Base-by-base conservation (phyloP, 2,888 invertebrate species). In the Erynnis tages region DNA sequence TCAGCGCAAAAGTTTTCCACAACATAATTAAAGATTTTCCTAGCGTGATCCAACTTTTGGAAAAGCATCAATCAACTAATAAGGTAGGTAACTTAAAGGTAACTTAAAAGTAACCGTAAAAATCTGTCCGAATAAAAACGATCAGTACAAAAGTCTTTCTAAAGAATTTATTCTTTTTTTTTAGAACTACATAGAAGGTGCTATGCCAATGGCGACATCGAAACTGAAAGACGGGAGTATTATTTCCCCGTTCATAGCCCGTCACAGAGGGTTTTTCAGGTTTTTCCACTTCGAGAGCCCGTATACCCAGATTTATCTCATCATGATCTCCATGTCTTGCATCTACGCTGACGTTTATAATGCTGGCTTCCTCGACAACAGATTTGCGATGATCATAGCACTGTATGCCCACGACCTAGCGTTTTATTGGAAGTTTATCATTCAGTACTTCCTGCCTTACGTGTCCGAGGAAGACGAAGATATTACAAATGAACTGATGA, bases 21-120 rank as follows among this genome's bases (percentile, higher is more conserved):
- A 63, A 58, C 16, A 79, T 84, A 52, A 71, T 81, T 40, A 61
- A 59, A n/a, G 83, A 83, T 53, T 84, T 81, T 43, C 80, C 82
- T 0, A 60, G 58, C 1, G 72, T 76, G 4, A 53, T 53, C 8
- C 59, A 59, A 4, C 69, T 69, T 1, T 60, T 84, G 58, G 55
- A 59, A 6, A 60, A 59, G 7, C 68, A 69, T 30, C 65, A 71
- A 0, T 58, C 57, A 0, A 43, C 58, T 1, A 60, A 65, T 34
- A 61, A 69, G 70, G 73, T 68, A 44, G 16, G 16, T 19, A 19
- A n/a, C 17, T 17, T 21, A 21, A 21, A 4, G 21, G 21, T 21
- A 21, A 21, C 3, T 21, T 5, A 21, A 21, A 21, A 21, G 3
- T 21, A 21, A n/a, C n/a, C 21, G 5, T 21, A 5, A 21, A 21